These are phyloP conservation scores for Sipha maydis DNA, from an alignment of 2,888 invertebrate species.

Conservation along the genomic window DNA sequence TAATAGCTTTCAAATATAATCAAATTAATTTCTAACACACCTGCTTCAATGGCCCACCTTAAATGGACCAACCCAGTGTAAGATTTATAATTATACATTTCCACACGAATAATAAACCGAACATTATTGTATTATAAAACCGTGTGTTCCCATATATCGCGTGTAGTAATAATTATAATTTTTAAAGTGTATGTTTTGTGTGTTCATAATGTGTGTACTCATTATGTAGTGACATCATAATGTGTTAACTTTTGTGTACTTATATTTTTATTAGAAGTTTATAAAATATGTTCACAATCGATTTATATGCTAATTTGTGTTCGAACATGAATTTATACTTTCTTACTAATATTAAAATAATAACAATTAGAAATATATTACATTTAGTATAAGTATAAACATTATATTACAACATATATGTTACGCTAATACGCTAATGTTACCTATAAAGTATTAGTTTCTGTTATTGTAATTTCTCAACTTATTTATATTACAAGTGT, in stretches of 20 bases:
- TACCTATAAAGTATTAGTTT: neutral
- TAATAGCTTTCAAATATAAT: neutral
- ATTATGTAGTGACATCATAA: neutral
- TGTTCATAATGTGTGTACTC: neutral
- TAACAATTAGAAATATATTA: neutral
- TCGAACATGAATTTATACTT: neutral
- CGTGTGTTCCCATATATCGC: too few relatives aligned
- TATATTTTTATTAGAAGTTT: too few relatives aligned
- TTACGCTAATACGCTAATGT: neutral
- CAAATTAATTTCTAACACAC: neutral
- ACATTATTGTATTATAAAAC: neutral
- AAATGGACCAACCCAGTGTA: neutral
- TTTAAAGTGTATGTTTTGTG: neutral
- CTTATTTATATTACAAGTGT: neutral
- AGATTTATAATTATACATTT: neutral
- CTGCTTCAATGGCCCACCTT: neutral
- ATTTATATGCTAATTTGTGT: neutral
- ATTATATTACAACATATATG: too few relatives aligned
- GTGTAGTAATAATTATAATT: neutral
- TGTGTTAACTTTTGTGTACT: neutral
- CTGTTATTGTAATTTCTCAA: neutral
- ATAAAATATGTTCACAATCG: neutral
- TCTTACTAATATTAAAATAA: neutral
- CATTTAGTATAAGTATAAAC: too few relatives aligned
- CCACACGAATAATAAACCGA: neutral